Percentiles rank a stretch among this genome's conserved stretches.
Conservation (phyloP, 2,797 vertebrate genomes). For the Leptodactylus fallax region DNA sequence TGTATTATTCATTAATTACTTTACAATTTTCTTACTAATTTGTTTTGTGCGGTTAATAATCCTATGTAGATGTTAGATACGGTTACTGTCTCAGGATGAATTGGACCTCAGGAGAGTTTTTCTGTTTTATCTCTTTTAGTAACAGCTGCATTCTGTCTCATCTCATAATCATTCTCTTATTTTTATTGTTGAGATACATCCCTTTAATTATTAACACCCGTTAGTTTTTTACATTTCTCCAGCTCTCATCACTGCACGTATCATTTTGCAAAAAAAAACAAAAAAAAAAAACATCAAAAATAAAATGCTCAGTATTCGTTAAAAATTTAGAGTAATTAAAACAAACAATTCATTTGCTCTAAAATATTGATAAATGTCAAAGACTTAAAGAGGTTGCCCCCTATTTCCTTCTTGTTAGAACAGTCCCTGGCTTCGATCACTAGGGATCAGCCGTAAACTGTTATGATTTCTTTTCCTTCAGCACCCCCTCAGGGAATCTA, state of each 20-base stretch:
- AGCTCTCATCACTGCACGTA: not conserved
- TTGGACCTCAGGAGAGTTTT: slow-evolving; percentile 7
- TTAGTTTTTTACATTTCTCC: not conserved
- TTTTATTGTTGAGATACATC: slow-evolving; percentile 7
- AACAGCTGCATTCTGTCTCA: slow-evolving; percentile 33
- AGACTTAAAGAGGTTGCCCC: not conserved
- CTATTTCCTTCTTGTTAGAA: not conserved
- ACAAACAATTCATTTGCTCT: not conserved
- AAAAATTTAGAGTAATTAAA: not conserved
- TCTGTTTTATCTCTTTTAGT: not conserved
- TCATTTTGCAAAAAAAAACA: not conserved
- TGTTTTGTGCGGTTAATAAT: not conserved
- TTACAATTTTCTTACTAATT: not conserved
- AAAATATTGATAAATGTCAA: not conserved
- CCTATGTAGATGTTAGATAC: not conserved
- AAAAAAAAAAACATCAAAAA: not conserved
- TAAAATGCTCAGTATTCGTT: not conserved
- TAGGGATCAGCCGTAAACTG: not conserved
- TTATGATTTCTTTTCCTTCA: too few species aligned
- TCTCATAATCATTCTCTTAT: slow-evolving; percentile 2
- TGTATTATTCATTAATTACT: not conserved
- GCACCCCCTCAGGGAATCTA: too few species aligned
- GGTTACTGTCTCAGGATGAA: slow-evolving; percentile 9
- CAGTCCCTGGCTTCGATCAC: not conserved
- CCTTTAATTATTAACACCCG: slow-evolving; percentile 26